These are phyloP conservation scores for Scylla paramamosain DNA, from an alignment of 1,140 invertebrate species.

Conservation along the genomic window DNA sequence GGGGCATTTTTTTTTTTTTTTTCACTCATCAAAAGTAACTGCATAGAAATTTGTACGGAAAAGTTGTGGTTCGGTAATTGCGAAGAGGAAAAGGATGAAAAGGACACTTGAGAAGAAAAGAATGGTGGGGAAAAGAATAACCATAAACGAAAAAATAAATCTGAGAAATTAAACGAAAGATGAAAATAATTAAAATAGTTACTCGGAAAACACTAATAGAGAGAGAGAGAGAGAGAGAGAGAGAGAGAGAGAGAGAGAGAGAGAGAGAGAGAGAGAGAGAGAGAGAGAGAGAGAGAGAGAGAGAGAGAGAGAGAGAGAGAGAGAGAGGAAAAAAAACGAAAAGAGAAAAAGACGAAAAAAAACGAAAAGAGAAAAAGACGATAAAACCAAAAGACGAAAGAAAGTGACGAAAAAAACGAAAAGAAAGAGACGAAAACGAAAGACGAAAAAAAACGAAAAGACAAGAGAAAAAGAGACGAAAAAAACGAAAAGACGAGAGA, in stretches of 20 bases:
- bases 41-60: no score
- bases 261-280: not conserved
- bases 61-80: no score
- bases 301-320: not conserved
- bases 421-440: not conserved
- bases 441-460: not conserved
- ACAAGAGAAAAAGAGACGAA: not conserved
- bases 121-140: not conserved
- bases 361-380: not conserved
- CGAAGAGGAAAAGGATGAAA: not conserved
- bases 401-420: no score
- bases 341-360: not conserved
- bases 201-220: no score
- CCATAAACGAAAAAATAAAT: not conserved
- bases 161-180: no score
- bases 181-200: no score
- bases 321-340: not conserved
- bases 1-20: no score
- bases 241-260: not conserved
- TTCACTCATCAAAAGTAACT: no score
- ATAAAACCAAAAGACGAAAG: not conserved
- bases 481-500: not conserved
- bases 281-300: not conserved
- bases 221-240: not conserved
- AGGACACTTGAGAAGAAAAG: not conserved